Evolutionary conservation across 2,113 vertebrate species (phyloP), one percentile per base, ranked within the genome.

Genomic region (Leucopsar rothschildi): DNA sequence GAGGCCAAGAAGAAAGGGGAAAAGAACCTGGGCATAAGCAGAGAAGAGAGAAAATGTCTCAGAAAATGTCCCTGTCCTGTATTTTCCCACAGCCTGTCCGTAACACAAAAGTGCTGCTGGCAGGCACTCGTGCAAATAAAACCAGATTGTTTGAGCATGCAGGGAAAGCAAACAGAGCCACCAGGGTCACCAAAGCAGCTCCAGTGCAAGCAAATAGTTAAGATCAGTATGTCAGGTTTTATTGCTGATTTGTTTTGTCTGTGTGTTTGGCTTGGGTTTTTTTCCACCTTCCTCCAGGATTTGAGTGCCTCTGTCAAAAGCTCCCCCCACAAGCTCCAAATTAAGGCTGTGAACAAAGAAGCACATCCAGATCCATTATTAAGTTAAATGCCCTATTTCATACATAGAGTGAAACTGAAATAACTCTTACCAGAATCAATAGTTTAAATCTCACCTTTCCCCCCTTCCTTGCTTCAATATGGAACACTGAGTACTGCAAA

Each of bases 391-490:
- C 40, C 50, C 18, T 65, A 9, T 45, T 83, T 88, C n/a, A 69
- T 50, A 49, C 18, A 22, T 2, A 5, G 10, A 78, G 23, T 44
- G 25, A 66, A 86, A 77, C 29, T 49, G 37, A 82, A 71, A 22
- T 3, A 72, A 52, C 24, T 60, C n/a, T 31, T 56, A 31, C 2
- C 86, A 42, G 6, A 60, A 63, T 22, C 42, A 82, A 21, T 35
- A 31, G 35, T 42, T 52, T 33, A 4, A 55, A 39, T 21, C 22
- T 47, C 13, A 4, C 2, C 75, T 76, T 35, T 8, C 8, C 4
- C 2, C 9, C 10, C 11, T 39, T 39, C 27, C 14, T 53, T 22
- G 10, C 7, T 27, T 16, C 37, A 25, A 16, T 7, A 47, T 0
- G 0, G 49, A 86, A 45, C 44, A 90, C 5, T 6, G 7, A 28